Base-by-base conservation (phyloP, 2,113 vertebrate genomes). In the Cololabis saira region DNA sequence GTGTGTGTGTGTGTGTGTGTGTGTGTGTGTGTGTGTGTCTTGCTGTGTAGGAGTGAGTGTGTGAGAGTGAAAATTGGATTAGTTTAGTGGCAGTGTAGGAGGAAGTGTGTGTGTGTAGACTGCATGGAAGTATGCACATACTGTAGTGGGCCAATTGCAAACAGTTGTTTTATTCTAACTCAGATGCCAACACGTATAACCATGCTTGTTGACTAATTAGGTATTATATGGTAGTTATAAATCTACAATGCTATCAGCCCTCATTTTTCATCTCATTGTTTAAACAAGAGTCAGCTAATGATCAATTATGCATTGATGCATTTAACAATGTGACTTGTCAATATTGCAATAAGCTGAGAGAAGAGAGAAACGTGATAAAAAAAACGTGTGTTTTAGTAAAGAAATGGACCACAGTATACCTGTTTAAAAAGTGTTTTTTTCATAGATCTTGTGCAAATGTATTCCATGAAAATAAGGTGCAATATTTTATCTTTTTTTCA, bases 41-140 rank as follows among this genome's bases (percentile, higher is more conserved):
- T 13, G 42, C 60, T 68, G 71, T 76, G 86, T 81, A 60, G 64
- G 74, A 81, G 82, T 71, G 71, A 67, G 75, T 77, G 84, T 66
- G 76, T 47, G 78, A 71, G 71, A 75, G 75, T 81, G 74, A 87
- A 87, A 83, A 81, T 71, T 82, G 67, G 74, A 87, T 85, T 74
- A 70, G 68, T 69, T 81, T 80, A 76, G 78, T 76, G 71, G 74
- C 68, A 57, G 67, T 30, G 80, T 80, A 67, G 52, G 79, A 72
- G 61, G 61, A 30, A 30, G 3, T 8, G 8, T 30, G 40, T 42
- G 58, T 47, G 41, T 42, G 71, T 57, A 52, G 22, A 70, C 41
- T 40, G 61, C 33, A 30, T 4, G 8, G 30, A 8, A 70, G 19
- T 16, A 3, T 24, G 44, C 49, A 57, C 60, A 53, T 42, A 50